Evolutionary conservation across 2,797 vertebrate genomes (phyloP).

Genomic region (Lepus oiostolus): DNA sequence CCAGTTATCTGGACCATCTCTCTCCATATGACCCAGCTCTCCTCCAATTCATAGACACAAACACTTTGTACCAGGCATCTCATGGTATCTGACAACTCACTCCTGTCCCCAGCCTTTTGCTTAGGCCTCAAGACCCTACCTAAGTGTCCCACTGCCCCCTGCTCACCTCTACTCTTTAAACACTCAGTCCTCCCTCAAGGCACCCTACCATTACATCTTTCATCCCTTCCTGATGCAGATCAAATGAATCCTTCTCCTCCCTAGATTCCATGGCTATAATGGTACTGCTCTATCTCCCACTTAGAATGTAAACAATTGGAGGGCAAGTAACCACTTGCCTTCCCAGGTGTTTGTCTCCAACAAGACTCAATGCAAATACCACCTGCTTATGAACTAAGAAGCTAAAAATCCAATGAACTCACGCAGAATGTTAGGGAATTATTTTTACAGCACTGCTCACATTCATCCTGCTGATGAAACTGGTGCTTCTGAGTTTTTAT

Average conservation of each 20-base stretch:
- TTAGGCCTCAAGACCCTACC: not conserved
- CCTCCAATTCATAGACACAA: not conserved
- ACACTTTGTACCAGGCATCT: not conserved
- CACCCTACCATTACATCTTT: not conserved
- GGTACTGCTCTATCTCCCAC: not conserved
- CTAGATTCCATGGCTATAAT: not conserved
- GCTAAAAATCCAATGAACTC: not conserved
- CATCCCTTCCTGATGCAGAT: not conserved
- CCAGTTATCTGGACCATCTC: not conserved
- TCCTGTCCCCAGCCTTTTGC: not conserved
- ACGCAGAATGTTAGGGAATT: not conserved
- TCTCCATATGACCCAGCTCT: not conserved
- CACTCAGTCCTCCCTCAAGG: not conserved
- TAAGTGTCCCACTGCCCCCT: not conserved
- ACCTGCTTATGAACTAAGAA: not conserved
- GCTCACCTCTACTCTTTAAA: not conserved
- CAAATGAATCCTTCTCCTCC: not conserved
- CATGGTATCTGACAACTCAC: not conserved
- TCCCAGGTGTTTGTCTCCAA: not conserved
- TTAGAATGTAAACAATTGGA: not conserved
- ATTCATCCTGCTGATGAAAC: not conserved
- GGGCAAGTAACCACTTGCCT: not conserved
- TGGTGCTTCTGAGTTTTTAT: not conserved
- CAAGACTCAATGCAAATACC: not conserved
- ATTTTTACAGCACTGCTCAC: not conserved